phyloP scores from a whole-genome alignment of 2,888 invertebrate genomes.

The Hyppa rectilinea region DNA sequence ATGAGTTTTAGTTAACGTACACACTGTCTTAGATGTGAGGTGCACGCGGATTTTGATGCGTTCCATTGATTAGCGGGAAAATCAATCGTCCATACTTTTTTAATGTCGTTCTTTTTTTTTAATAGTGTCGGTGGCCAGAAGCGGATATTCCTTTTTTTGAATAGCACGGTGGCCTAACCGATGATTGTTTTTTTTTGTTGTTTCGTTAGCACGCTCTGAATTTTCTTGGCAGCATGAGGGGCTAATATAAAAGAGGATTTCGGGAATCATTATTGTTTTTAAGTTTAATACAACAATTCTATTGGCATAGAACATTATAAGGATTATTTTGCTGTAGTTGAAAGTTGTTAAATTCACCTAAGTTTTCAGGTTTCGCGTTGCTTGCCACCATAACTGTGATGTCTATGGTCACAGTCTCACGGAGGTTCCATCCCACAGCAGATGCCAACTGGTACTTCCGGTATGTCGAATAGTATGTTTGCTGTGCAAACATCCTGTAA shows the following conservation, averaged over 20 bases:
- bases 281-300: neutral
- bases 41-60: constrained; percentile 43
- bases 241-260: neutral
- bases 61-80: constrained; percentile 45
- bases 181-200: constrained; percentile 10
- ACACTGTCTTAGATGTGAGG: constrained; percentile 49
- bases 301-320: no score
- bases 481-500: no score
- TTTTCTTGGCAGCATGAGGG: constrained; percentile 33
- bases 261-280: neutral
- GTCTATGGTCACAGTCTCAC: no score
- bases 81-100: constrained; percentile 11
- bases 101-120: neutral
- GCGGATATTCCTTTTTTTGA: constrained; percentile 20
- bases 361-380: no score
- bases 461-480: no score
- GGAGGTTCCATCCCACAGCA: no score
- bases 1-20: constrained; percentile 68
- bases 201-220: neutral
- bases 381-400: no score
- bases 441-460: no score
- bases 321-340: no score
- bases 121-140: neutral
- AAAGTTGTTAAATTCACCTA: no score
- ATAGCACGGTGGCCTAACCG: constrained; percentile 26